phyloP scores from a whole-genome alignment of 2,113 vertebrate species.

The Hemichromis elongatus region DNA sequence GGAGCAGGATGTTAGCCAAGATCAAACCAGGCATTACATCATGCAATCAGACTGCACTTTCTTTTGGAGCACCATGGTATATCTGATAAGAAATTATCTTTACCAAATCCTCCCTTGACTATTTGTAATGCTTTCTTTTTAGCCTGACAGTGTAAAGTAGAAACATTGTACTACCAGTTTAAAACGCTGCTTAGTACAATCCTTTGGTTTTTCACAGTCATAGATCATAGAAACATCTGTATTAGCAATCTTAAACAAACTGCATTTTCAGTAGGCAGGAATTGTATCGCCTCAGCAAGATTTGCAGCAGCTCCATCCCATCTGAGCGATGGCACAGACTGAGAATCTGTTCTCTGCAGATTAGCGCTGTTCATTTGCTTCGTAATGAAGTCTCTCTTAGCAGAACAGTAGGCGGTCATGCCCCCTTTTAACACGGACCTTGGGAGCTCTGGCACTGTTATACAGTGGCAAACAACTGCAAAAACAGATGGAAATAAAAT shows the following conservation, averaged over 20 bases:
- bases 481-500: not conserved
- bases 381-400: slow-evolving; percentile 48
- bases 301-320: slow-evolving; percentile 1
- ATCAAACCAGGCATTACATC: slow-evolving; percentile 40
- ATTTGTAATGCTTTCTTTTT: not conserved
- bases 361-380: slow-evolving; percentile 52
- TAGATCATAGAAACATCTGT: not conserved
- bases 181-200: not conserved
- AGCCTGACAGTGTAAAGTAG: not conserved
- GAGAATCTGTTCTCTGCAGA: slow-evolving; percentile 36
- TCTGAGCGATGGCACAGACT: slow-evolving; percentile 18
- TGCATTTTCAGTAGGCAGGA: not conserved
- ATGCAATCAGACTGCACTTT: slow-evolving; percentile 21
- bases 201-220: not conserved
- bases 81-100: not conserved
- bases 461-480: slow-evolving; percentile 6
- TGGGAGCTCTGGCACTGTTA: slow-evolving; percentile 5
- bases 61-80: not conserved
- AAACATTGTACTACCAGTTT: not conserved
- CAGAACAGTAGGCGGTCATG: slow-evolving; percentile 34
- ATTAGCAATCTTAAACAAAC: not conserved
- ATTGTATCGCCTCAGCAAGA: not conserved
- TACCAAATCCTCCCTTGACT: not conserved
- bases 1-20: slow-evolving; percentile 10
- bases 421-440: slow-evolving; percentile 31